Conservation (phyloP, 2,113 vertebrate species). For the Aegithalos caudatus region DNA sequence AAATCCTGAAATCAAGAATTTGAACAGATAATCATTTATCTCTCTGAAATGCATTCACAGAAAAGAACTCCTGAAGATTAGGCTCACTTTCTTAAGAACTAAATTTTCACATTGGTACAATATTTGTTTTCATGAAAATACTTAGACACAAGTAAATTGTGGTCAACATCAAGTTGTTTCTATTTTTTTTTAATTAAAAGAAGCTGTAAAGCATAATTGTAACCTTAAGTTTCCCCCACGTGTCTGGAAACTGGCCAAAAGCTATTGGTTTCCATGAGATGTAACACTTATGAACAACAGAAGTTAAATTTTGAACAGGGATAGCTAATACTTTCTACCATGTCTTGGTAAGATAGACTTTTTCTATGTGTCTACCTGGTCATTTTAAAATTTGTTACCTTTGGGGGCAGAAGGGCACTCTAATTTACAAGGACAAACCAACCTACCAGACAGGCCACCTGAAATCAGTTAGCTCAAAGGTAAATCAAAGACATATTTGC, state of each 20-base stretch:
- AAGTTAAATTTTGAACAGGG: not conserved
- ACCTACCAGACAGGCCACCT: constrained; percentile 6
- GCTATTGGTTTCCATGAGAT: not conserved
- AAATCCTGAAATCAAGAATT: not conserved
- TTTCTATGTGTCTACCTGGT: not conserved
- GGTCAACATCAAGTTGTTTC: not conserved
- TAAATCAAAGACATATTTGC: constrained; percentile 53
- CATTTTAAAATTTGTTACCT: constrained; percentile 15
- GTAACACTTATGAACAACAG: not conserved
- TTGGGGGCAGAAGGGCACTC: not conserved
- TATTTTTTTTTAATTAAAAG: not conserved
- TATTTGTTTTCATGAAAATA: not conserved
- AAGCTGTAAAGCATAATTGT: not conserved
- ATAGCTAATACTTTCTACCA: not conserved
- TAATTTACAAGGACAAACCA: not conserved
- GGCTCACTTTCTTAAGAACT: not conserved
- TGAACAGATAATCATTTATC: not conserved
- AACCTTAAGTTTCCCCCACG: not conserved
- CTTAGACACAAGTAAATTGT: not conserved
- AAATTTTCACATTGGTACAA: not conserved
- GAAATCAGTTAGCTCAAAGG: constrained; percentile 47
- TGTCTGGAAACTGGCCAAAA: constrained; percentile 1
- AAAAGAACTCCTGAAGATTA: not conserved
- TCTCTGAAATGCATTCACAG: not conserved
- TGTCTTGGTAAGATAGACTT: not conserved